Conservation (phyloP, 2,888 invertebrate genomes). For the Sinodicranocentrus sp. region DNA sequence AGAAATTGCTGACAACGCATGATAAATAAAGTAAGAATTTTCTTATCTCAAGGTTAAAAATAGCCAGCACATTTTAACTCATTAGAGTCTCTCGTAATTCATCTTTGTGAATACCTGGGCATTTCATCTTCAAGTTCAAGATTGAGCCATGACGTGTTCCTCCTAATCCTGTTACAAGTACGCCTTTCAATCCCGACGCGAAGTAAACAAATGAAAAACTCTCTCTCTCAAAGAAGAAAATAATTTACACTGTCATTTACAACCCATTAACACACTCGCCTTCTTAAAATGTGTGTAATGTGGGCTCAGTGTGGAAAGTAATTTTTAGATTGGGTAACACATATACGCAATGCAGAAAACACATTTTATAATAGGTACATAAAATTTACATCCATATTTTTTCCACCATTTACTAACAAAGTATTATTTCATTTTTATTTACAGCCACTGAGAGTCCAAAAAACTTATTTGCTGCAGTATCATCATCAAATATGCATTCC, state of each 20-base stretch:
- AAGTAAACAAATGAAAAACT: conserved; percentile 5
- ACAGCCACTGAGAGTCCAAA: too few relatives aligned
- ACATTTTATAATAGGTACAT: too few relatives aligned
- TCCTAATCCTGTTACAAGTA: conserved; percentile 44
- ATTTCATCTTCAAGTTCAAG: conserved; percentile 33
- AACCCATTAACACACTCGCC: conserved; percentile 46
- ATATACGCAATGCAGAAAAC: too few relatives aligned
- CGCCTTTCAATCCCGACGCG: conserved; percentile 20
- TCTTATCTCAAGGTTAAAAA: conserved; percentile 50
- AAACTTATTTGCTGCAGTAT: too few relatives aligned
- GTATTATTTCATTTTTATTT: too few relatives aligned
- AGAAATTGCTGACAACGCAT: conserved; percentile 50
- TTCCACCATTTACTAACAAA: too few relatives aligned
- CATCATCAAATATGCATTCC: too few relatives aligned
- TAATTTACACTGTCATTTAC: conserved; percentile 56
- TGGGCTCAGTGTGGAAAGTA: too few relatives aligned
- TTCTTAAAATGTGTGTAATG: too few relatives aligned
- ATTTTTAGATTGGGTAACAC: too few relatives aligned
- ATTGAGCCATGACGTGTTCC: conserved; percentile 2
- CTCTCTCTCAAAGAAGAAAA: conserved; percentile 21
- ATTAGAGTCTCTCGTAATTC: neutral
- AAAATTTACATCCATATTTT: too few relatives aligned
- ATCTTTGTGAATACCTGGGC: too few relatives aligned
- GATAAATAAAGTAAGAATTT: conserved; percentile 28
- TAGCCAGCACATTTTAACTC: conserved; percentile 14